Conservation (phyloP, 1,140 invertebrate genomes). For the Tyrophagus putrescentiae region DNA sequence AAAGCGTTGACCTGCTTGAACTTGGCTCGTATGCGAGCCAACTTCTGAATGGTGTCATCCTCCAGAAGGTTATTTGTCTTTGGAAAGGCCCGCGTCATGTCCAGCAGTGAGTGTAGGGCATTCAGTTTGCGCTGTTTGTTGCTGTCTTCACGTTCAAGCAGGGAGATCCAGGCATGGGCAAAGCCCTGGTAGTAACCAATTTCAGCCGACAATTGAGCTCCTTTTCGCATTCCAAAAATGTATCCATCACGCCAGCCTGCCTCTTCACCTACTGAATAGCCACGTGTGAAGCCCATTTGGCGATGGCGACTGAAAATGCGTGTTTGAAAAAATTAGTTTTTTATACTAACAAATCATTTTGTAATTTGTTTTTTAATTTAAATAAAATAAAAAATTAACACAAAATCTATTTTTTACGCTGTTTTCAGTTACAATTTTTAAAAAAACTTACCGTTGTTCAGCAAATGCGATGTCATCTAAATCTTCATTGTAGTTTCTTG, state of each 20-base stretch:
- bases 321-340: neutral
- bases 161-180: slow-evolving; percentile 28
- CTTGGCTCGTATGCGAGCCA: slow-evolving; percentile 25
- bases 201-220: slow-evolving; percentile 30
- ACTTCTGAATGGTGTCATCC: slow-evolving; percentile 25
- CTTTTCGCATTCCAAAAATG: slow-evolving; percentile 27
- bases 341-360: neutral
- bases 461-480: slow-evolving; percentile 20
- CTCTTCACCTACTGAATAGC: slow-evolving; percentile 30
- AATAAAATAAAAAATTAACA: neutral
- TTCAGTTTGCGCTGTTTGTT: slow-evolving; percentile 28
- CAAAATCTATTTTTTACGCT: neutral
- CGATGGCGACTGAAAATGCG: slow-evolving; percentile 20
- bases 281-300: slow-evolving; percentile 29
- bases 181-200: slow-evolving; percentile 31
- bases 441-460: slow-evolving; percentile 20
- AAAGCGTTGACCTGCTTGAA: slow-evolving; percentile 26
- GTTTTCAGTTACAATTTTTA: neutral
- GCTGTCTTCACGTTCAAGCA: slow-evolving; percentile 28
- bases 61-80: slow-evolving; percentile 27
- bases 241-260: slow-evolving; percentile 31
- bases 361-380: neutral
- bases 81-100: slow-evolving; percentile 29
- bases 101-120: slow-evolving; percentile 27
- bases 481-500: too few relatives aligned